Conservation (phyloP, 2,797 vertebrate genomes). For the Clarias laeviceps region DNA sequence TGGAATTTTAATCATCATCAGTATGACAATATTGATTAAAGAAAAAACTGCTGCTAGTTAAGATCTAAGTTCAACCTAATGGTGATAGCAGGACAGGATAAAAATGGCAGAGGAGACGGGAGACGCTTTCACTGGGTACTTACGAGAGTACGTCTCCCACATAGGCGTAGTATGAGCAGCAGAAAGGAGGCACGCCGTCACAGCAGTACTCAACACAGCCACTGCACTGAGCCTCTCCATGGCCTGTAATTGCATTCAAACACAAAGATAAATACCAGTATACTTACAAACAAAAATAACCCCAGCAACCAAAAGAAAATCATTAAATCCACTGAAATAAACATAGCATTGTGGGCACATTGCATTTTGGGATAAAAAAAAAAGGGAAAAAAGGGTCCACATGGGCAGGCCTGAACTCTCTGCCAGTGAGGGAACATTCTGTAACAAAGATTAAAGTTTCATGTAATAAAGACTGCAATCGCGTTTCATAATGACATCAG, state of each 20-base stretch:
- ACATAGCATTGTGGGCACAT: neutral
- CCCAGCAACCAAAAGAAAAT: conserved; percentile 27
- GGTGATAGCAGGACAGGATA: conserved; percentile 3
- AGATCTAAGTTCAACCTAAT: conserved; percentile 36
- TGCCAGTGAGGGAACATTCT: neutral
- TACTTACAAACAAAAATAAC: conserved; percentile 16
- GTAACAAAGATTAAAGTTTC: neutral
- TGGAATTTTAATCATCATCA: neutral
- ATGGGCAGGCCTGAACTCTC: neutral
- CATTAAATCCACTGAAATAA: neutral
- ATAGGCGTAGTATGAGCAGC: conserved; percentile 92
- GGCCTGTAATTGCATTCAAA: conserved; percentile 71
- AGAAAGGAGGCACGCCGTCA: conserved; percentile 85
- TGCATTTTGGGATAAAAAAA: neutral
- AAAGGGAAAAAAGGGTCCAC: neutral
- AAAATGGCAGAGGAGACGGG: neutral
- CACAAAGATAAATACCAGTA: conserved; percentile 26
- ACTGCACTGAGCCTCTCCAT: conserved; percentile 80
- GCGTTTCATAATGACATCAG: neutral
- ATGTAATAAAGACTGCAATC: neutral
- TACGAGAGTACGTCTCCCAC: conserved; percentile 90
- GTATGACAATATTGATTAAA: neutral
- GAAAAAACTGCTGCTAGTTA: conserved; percentile 41
- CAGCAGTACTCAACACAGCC: conserved; percentile 91
- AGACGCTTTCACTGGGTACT: conserved; percentile 66